These are phyloP conservation scores for Metopia argyrocephala DNA, from an alignment of 2,888 invertebrate genomes.

Conservation along the genomic window DNA sequence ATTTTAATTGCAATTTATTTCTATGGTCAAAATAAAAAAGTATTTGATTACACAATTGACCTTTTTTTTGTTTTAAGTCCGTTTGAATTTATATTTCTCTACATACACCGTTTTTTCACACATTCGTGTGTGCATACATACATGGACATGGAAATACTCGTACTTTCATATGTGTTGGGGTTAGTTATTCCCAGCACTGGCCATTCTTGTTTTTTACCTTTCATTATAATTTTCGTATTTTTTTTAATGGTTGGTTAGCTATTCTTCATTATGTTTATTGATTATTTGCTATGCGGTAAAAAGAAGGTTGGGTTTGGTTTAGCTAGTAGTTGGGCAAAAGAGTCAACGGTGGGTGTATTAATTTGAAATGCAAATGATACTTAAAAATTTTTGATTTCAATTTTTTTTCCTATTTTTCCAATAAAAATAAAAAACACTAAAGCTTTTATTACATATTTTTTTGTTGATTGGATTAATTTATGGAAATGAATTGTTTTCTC, in stretches of 20 bases:
- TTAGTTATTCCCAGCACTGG: slow-evolving; percentile 44
- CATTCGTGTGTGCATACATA: neutral
- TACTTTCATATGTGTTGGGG: slow-evolving; percentile 39
- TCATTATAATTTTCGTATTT: slow-evolving; percentile 32
- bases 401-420: neutral
- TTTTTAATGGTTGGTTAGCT: slow-evolving; percentile 59
- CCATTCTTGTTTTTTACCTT: neutral
- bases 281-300: slow-evolving; percentile 34
- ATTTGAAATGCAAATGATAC: slow-evolving; percentile 53
- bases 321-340: neutral
- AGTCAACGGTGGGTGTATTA: neutral
- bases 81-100: neutral
- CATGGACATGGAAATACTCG: slow-evolving; percentile 10
- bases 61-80: slow-evolving; percentile 36
- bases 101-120: neutral
- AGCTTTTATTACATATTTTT: slow-evolving; percentile 51
- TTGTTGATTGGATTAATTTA: slow-evolving; percentile 59
- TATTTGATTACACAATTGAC: slow-evolving; percentile 65
- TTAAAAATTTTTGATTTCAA: slow-evolving; percentile 26
- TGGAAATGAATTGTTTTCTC: slow-evolving; percentile 27
- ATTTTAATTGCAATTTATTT: slow-evolving; percentile 63
- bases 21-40: slow-evolving; percentile 52
- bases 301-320: neutral
- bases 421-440: slow-evolving; percentile 1
- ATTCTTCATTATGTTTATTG: slow-evolving; percentile 62